Evolutionary conservation across 1,140 invertebrate genomes (phyloP).

Genomic region (Drosophila melanica): DNA sequence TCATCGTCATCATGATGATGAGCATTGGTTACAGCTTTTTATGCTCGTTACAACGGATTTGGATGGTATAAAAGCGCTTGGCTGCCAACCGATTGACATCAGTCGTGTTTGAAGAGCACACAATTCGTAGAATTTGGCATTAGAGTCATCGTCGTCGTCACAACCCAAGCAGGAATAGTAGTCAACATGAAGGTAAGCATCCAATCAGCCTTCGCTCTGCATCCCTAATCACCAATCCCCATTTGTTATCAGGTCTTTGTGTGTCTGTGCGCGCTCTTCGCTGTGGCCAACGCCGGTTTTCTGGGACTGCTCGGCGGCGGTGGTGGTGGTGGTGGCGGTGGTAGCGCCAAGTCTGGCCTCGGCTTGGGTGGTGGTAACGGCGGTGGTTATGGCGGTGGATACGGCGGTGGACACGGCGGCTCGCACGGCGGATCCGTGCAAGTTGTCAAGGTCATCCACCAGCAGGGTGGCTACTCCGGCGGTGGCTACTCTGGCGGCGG

Average conservation of each 20-base stretch:
- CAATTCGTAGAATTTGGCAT: conserved; percentile 50
- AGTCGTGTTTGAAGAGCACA: conserved; percentile 63
- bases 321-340: conserved; percentile 42
- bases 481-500: conserved; percentile 32
- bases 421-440: conserved; percentile 40
- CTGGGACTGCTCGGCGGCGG: conserved; percentile 69
- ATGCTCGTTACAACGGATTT: conserved; percentile 24
- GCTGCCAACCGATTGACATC: conserved; percentile 51
- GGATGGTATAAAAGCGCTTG: conserved; percentile 65
- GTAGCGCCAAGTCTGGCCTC: conserved; percentile 40
- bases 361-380: conserved; percentile 41
- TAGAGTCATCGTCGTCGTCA: conserved; percentile 32
- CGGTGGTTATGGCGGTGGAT: conserved; percentile 39
- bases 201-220: not conserved
- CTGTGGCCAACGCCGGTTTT: conserved; percentile 74
- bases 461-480: conserved; percentile 19
- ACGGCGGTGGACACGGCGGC: conserved; percentile 27
- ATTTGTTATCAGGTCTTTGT: conserved; percentile 64
- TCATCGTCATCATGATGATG: conserved; percentile 21
- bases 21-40: conserved; percentile 21
- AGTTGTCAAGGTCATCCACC: conserved; percentile 48
- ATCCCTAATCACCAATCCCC: not conserved
- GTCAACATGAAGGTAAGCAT: conserved; percentile 72
- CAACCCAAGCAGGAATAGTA: conserved; percentile 60
- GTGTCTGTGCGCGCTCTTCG: conserved; percentile 72